Evolutionary conservation across 2,888 invertebrate genomes (phyloP), one percentile per base, ranked within the genome.

Genomic region (Cartodere bifasciata): DNA sequence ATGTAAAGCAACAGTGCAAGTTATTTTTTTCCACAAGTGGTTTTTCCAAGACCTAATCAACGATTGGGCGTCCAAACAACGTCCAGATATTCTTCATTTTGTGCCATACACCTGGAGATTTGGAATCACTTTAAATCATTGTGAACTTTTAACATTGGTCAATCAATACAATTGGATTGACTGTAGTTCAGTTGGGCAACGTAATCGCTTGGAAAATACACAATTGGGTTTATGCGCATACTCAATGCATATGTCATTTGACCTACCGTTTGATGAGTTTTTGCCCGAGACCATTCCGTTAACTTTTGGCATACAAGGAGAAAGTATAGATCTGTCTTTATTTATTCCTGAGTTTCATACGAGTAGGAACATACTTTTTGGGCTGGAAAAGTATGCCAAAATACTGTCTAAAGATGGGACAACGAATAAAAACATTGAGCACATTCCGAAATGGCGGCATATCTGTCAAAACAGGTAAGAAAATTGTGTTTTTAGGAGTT

Each of bases 121-220:
- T 49, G 84, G 81, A 37, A 65, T 97, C 37, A 67, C 87, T 5
- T 63, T 94, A 13, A 92, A 95, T 57, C 91, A 95, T 60, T 94
- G 95, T 60, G 94, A 98, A 62, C 68, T 98, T 10, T 72, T 95
- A 2, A 86, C 91, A 23, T 65, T 90, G 10, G 82, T 90, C 50
- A 98, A 97, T 62, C 90, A 97, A 55, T 87, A 87, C 59, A 98
- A 98, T 60, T 98, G 97, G 98, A 84, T 98, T 43, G 97, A 98
- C 60, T 95, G 95, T 49, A 88, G 91, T 31, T 91, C 91, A 14
- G 87, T 90, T 28, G 85, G 88, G 47, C 88, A 88, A 57, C 45
- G 52, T 31, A 56, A 52, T 33, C 47, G 55, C 25, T 41, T 56
- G 16, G 94, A 94, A 63, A 94, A 94, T 58, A 79, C 88, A 60